Conservation (phyloP, 2,113 vertebrate genomes). For the Lampris megalopsis region DNA sequence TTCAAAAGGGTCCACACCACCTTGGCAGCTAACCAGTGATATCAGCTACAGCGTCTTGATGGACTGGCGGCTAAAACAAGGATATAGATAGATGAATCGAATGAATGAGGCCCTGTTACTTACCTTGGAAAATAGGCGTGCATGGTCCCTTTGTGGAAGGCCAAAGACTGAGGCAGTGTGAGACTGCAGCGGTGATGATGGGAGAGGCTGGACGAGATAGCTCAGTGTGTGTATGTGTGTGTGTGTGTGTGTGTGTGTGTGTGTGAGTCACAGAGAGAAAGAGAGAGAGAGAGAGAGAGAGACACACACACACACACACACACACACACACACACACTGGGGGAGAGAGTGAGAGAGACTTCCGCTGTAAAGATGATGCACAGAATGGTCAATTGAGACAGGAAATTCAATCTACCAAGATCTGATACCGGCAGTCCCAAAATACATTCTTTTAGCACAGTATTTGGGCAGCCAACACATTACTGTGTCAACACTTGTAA, state of each 20-base stretch:
- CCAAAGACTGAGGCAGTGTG: constrained; percentile 51
- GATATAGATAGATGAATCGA: constrained; percentile 25
- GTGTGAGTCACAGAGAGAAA: constrained; percentile 21
- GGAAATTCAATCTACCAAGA: constrained; percentile 31
- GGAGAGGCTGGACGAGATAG: constrained; percentile 59
- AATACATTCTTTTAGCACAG: background rate
- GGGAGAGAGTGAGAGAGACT: constrained; percentile 45
- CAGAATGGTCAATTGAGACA: constrained; percentile 46
- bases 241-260: background rate
- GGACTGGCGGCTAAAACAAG: background rate
- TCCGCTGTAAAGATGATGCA: constrained; percentile 54
- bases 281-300: constrained; percentile 18
- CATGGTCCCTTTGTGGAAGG: constrained; percentile 72
- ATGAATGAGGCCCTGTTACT: constrained; percentile 41
- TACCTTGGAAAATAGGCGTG: constrained; percentile 79
- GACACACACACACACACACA: constrained; percentile 5
- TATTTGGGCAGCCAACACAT: constrained; percentile 6
- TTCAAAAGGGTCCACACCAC: constrained; percentile 35
- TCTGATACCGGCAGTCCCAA: constrained; percentile 44
- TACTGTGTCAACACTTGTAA: background rate
- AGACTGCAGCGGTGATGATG: constrained; percentile 65
- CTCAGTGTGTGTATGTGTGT: constrained; percentile 17
- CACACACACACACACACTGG: constrained; percentile 3
- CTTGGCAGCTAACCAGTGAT: background rate
- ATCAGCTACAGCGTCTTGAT: background rate